Conservation (phyloP, 2,888 invertebrate genomes). For the Nephrotoma appendiculata region DNA sequence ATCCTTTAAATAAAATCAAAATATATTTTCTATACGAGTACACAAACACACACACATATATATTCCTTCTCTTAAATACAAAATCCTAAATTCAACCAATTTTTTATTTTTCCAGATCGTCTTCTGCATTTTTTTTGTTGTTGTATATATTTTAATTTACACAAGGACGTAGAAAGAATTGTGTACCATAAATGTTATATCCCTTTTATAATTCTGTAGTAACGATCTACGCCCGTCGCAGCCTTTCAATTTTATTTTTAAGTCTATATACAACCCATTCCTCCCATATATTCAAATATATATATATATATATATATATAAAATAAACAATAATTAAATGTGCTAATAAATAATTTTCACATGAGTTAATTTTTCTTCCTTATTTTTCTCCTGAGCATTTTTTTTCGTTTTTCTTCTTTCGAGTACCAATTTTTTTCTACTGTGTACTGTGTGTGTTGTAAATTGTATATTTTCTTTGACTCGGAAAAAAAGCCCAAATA, state of each 20-base stretch:
- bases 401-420: neutral
- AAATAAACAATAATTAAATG: conserved; percentile 2
- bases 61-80: conserved; percentile 28
- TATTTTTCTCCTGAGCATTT: neutral
- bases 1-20: conserved; percentile 2
- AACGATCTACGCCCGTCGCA: neutral
- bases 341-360: conserved; percentile 4
- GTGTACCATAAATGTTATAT: neutral
- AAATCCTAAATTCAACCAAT: neutral
- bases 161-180: neutral
- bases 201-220: neutral
- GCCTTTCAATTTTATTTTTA: neutral
- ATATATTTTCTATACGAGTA: conserved; percentile 5
- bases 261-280: neutral
- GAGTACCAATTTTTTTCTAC: neutral
- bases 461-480: neutral
- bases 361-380: conserved; percentile 1
- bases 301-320: neutral
- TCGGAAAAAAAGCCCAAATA: neutral
- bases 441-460: neutral
- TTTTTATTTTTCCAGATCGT: neutral
- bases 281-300: neutral
- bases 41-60: conserved; percentile 6
- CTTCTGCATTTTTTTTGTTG: neutral
- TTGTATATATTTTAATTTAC: neutral